These are phyloP conservation scores for Idaea straminata DNA, from an alignment of 2,888 invertebrate genomes.

Conservation along the genomic window DNA sequence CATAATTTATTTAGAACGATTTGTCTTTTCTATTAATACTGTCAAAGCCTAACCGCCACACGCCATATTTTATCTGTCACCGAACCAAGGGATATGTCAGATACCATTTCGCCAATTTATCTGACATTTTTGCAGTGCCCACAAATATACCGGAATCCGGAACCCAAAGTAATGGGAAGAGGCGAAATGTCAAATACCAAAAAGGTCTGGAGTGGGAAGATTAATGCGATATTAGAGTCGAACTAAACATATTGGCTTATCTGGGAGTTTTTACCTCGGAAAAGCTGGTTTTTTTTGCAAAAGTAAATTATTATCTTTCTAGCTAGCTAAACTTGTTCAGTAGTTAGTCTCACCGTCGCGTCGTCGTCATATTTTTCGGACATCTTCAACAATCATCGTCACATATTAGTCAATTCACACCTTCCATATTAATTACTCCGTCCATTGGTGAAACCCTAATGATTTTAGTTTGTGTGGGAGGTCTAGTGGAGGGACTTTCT, in stretches of 20 bases:
- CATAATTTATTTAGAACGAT: not conserved
- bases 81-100: not conserved
- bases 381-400: no score
- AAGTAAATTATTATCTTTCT: not conserved
- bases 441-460: no score
- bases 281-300: not conserved
- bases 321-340: no score
- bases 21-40: constrained; percentile 1
- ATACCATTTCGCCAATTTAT: constrained; percentile 1
- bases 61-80: constrained; percentile 7
- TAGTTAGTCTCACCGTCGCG: no score
- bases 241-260: constrained; percentile 4
- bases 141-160: constrained; percentile 16
- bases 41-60: constrained; percentile 7
- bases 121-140: constrained; percentile 28
- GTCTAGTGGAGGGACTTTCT: no score
- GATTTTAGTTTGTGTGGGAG: no score
- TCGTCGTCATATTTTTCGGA: no score
- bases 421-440: no score
- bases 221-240: constrained; percentile 53
- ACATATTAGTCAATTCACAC: no score
- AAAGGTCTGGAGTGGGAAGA: constrained; percentile 39
- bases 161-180: constrained; percentile 23
- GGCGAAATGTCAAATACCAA: constrained; percentile 47
- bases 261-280: not conserved